Evolutionary conservation across 2,888 invertebrate genomes (phyloP), one percentile per base, ranked within the genome.

Genomic region (Stenichneumon culpator): DNA sequence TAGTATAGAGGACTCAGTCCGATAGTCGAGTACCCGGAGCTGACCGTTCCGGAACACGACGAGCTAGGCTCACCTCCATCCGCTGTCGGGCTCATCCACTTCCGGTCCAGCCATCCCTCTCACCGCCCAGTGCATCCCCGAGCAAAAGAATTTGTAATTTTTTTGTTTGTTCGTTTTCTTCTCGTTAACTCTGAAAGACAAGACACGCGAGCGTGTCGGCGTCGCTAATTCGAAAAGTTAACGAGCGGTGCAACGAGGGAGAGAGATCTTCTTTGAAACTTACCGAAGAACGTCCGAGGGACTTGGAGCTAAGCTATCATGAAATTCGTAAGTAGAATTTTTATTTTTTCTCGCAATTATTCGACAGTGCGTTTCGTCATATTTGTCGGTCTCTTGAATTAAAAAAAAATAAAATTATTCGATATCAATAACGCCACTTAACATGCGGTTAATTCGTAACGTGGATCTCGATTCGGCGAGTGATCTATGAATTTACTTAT

Each of bases 1-100:
- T 70, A 74, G 72, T 73, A 79, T 44, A 67, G 25, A 69, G 79
- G 82, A 78, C 82, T 85, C 74, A 75, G 63, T 52, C 78, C 73
- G 82, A 80, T 73, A 82, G 81, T 82, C 60, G 79, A 84, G 82
- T 65, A 81, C 70, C 82, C 82, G 85, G 82, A 80, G 82, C 85
- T 85, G 82, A 60, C 77, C 79, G 85, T 82, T 85, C 85, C 85
- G 82, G 82, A 79, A 79, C 81, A 83, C 79, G 73, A 70, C 50
- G 75, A 75, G 79, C 82, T 75, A 67, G 79, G 54, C 50, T 72
- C 44, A 44, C 19, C 69, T 57, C 36, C 44, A 47, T 73, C 50
- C 22, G 25, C 54, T 28, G 68, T 16, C 39, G 57, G n/a, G 32
- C 11, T 25, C 60, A 47, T 4, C 50, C 60, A 36, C 52, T 63